Percentiles rank a stretch among this genome's conserved stretches.
These are phyloP conservation scores for Origma solitaria DNA, from an alignment of 2,113 vertebrate genomes.

Conservation along the genomic window DNA sequence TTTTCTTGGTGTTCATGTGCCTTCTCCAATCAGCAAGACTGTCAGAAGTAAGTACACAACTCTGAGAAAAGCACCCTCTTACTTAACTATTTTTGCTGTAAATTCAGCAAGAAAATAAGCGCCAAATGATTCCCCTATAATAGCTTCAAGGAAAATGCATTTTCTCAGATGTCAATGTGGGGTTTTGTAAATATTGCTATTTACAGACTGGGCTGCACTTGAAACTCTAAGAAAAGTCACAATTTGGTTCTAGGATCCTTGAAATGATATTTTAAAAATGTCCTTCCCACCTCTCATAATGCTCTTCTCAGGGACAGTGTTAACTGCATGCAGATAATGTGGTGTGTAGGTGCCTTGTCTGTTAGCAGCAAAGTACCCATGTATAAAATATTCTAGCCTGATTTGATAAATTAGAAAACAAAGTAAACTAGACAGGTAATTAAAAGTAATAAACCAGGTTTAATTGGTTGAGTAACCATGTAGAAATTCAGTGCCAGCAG, in stretches of 20 bases:
- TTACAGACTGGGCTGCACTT: neutral
- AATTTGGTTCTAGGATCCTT: neutral
- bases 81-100: neutral
- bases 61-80: neutral
- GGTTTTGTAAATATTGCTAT: neutral
- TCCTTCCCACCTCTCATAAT: neutral
- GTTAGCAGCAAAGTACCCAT: neutral
- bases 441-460: constrained; percentile 57
- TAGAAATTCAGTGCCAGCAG: constrained; percentile 42
- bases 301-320: neutral
- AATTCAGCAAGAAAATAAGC: neutral
- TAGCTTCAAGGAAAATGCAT: neutral
- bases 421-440: constrained; percentile 47
- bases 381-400: neutral
- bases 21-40: neutral
- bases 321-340: neutral
- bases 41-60: neutral
- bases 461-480: constrained; percentile 59
- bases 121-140: neutral
- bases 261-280: neutral
- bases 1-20: neutral
- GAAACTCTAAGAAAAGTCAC: neutral
- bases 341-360: neutral
- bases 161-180: neutral
- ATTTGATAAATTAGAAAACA: constrained; percentile 19